Evolutionary conservation across 2,113 vertebrate species (phyloP).

Genomic region (Percopsis transmontana): DNA sequence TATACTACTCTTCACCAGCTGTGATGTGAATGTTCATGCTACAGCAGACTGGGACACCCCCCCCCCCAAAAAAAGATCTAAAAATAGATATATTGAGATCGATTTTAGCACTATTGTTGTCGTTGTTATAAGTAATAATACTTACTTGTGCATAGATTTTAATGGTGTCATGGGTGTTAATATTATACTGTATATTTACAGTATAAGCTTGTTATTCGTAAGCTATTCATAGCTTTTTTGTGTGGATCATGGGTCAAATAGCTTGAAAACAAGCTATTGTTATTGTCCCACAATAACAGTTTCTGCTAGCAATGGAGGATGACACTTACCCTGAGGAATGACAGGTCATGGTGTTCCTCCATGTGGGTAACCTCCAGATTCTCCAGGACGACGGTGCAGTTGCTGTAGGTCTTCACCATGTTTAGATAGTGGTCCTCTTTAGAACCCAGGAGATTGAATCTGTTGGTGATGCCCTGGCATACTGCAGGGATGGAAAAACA

Average conservation of each 20-base stretch:
- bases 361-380: constrained; percentile 93
- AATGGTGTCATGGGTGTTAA: too few species aligned
- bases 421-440: constrained; percentile 88
- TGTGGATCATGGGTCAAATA: too few species aligned
- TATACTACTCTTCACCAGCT: constrained; percentile 4
- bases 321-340: constrained; percentile 86
- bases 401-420: constrained; percentile 91
- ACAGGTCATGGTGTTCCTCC: constrained; percentile 82
- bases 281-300: too few species aligned
- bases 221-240: too few species aligned
- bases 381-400: constrained; percentile 91
- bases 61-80: too few species aligned
- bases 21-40: neutral
- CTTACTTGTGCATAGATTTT: too few species aligned
- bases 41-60: too few species aligned
- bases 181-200: too few species aligned
- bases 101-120: neutral
- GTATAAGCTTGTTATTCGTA: too few species aligned
- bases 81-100: too few species aligned
- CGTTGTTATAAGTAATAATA: too few species aligned
- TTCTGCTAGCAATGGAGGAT: neutral
- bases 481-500: constrained; percentile 73
- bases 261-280: neutral
- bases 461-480: constrained; percentile 89
- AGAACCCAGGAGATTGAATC: constrained; percentile 82